A percentile compares a stretch with the other conserved stretches of the same genome.
These are phyloP conservation scores for Naso thynnoides DNA, from an alignment of 2,797 vertebrate species.

Conservation along the genomic window DNA sequence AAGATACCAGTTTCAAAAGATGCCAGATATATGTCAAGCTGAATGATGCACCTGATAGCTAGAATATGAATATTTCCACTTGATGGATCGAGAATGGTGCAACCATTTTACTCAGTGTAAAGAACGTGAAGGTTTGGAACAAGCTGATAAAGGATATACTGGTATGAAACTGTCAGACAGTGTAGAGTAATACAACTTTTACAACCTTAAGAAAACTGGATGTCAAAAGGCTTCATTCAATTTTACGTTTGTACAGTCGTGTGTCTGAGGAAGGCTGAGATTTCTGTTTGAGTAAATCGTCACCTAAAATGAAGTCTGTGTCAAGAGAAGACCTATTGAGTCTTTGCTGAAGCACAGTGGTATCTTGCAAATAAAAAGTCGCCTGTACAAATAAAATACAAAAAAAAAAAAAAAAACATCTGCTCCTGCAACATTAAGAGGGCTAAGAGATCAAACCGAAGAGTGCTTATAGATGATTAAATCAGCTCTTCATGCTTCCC, in stretches of 20 bases:
- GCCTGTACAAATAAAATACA: slow-evolving; percentile 4
- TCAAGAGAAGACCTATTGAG: slow-evolving; percentile 22
- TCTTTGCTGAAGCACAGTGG: slow-evolving; percentile 12
- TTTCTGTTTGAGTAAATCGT: slow-evolving; percentile 23
- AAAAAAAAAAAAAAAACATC: slow-evolving; percentile 12
- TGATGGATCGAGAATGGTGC: background rate
- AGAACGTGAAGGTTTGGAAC: background rate
- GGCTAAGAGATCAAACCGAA: slow-evolving; percentile 45
- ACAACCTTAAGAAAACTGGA: background rate
- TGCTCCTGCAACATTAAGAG: slow-evolving; percentile 45
- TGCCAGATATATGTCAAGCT: slow-evolving; percentile 16
- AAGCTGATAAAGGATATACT: background rate
- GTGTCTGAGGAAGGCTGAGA: background rate
- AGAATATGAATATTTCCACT: slow-evolving; percentile 5
- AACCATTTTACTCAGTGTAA: background rate
- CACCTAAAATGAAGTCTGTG: slow-evolving; percentile 19
- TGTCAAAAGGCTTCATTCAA: background rate
- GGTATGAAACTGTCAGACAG: background rate
- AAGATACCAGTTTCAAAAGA: background rate
- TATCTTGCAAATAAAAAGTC: slow-evolving; percentile 35
- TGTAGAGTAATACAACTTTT: background rate
- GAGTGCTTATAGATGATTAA: slow-evolving; percentile 67
- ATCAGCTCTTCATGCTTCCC: slow-evolving; percentile 68
- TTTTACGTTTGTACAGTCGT: background rate
- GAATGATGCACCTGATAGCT: background rate